Percentiles rank a stretch among this genome's conserved stretches.
Conservation (phyloP, 2,113 vertebrate genomes). For the Hyaena hyaena region DNA sequence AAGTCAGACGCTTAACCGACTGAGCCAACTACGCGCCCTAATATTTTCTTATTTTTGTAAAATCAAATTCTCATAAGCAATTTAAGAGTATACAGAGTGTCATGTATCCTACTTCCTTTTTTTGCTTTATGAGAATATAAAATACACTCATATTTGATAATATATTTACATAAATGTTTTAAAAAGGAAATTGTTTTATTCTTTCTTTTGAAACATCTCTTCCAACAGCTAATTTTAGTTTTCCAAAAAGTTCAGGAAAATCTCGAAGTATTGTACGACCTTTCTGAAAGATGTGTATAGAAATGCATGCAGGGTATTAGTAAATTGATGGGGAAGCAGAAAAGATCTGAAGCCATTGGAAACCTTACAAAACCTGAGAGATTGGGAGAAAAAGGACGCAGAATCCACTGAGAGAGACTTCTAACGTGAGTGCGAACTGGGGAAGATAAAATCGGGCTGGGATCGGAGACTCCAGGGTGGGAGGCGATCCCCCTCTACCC, state of each 20-base stretch:
- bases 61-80: not conserved
- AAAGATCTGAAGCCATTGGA: no score
- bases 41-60: not conserved
- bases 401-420: no score
- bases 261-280: not conserved
- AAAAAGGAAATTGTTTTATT: not conserved
- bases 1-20: no score
- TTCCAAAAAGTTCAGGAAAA: not conserved
- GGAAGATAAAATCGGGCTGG: no score
- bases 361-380: no score
- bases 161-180: not conserved
- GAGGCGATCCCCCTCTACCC: no score
- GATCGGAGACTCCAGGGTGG: no score
- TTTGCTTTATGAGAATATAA: not conserved
- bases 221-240: not conserved
- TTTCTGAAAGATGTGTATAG: not conserved
- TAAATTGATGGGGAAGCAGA: not conserved
- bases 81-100: not conserved
- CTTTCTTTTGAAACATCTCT: not conserved
- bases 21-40: no score
- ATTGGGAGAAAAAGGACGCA: no score
- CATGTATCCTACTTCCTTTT: fast-evolving
- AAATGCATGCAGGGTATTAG: not conserved
- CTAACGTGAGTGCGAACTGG: no score
- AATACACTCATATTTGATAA: not conserved